Conservation (phyloP, 1,140 invertebrate genomes). For the Panagrolaimus sp. region DNA sequence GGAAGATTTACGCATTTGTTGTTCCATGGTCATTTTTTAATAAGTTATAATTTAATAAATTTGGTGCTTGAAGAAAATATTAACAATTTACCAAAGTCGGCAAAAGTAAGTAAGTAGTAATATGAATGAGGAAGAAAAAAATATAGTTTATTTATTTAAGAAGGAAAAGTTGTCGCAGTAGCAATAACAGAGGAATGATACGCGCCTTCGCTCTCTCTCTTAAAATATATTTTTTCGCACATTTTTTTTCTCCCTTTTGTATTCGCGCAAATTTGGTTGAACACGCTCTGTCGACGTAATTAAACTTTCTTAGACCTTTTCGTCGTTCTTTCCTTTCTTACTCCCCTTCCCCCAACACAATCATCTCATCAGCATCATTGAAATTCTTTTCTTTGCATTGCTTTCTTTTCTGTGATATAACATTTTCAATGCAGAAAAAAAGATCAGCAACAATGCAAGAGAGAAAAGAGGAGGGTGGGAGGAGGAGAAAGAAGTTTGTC, state of each 20-base stretch:
- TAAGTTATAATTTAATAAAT: not conserved
- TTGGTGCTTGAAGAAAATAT: too few species aligned
- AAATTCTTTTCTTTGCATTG: too few species aligned
- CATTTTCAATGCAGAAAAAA: too few species aligned
- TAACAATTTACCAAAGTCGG: too few species aligned
- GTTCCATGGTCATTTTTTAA: conserved; percentile 4
- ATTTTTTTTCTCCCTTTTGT: not conserved
- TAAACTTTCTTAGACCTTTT: conserved; percentile 1
- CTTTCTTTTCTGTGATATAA: too few species aligned
- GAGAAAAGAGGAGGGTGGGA: too few species aligned
- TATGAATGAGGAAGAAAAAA: not conserved
- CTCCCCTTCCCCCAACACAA: too few species aligned
- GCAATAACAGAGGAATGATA: too few species aligned
- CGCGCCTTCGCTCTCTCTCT: not conserved
- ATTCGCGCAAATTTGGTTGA: not conserved
- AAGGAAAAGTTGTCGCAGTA: not conserved
- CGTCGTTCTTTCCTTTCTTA: too few species aligned
- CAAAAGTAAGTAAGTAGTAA: not conserved
- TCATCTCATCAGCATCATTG: too few species aligned
- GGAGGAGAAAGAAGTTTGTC: too few species aligned
- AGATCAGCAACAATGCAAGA: too few species aligned
- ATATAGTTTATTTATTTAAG: not conserved
- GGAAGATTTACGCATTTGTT: conserved; percentile 9
- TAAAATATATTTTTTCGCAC: not conserved
- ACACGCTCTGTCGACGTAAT: conserved; percentile 15